phyloP scores from a whole-genome alignment of 2,113 vertebrate species.

The Microcebus lehilahytsara region DNA sequence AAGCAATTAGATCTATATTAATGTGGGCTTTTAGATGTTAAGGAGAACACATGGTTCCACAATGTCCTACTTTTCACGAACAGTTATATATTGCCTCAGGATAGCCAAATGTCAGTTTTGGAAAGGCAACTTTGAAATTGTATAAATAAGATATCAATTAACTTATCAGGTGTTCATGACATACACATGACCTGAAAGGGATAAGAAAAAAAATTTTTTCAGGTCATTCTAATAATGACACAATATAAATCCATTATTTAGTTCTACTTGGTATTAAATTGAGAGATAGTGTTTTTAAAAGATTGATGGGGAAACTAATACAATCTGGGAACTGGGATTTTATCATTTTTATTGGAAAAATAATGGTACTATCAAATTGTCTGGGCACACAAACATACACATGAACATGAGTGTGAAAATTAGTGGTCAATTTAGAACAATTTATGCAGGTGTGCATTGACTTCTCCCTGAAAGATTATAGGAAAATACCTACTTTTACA shows the following conservation, averaged over 20 bases:
- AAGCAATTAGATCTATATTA: constrained; percentile 4
- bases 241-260: constrained; percentile 20
- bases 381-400: background rate
- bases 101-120: background rate
- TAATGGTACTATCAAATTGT: background rate
- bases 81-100: background rate
- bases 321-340: background rate
- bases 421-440: background rate
- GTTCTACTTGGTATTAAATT: constrained; percentile 42
- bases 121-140: constrained; percentile 20
- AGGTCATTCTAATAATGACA: constrained; percentile 20
- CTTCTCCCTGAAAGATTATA: background rate
- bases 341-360: constrained; percentile 61
- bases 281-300: constrained; percentile 23
- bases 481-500: background rate
- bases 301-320: background rate
- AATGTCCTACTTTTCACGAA: constrained; percentile 13
- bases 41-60: background rate
- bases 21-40: constrained; percentile 37
- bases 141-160: constrained; percentile 29
- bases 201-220: background rate
- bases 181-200: background rate
- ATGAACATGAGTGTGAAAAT: background rate
- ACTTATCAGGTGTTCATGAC: constrained; percentile 18
- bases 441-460: background rate